Conservation (phyloP, 2,113 vertebrate genomes). For the Clarias gariepinus region DNA sequence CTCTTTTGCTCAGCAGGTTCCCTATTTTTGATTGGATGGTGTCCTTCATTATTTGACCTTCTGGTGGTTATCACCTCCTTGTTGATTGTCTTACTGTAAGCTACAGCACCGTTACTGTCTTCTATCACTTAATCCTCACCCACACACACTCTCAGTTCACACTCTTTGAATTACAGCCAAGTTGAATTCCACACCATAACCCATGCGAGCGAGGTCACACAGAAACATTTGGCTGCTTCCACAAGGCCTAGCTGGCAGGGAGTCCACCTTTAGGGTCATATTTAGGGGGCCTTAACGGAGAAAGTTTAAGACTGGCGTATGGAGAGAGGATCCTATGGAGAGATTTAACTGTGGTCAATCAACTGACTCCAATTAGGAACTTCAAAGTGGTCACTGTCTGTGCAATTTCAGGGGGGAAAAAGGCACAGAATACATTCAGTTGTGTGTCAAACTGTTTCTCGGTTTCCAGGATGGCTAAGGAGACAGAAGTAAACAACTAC, state of each 20-base stretch:
- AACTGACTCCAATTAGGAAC: constrained; percentile 53
- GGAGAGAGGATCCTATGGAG: constrained; percentile 28
- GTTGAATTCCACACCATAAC: constrained; percentile 64
- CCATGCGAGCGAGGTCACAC: constrained; percentile 49
- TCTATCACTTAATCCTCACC: constrained; percentile 12
- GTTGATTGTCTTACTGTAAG: neutral
- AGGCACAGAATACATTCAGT: constrained; percentile 19
- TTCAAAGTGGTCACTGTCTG: constrained; percentile 49
- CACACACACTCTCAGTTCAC: neutral
- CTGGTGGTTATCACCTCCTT: neutral
- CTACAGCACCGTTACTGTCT: neutral
- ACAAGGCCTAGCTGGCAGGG: constrained; percentile 46
- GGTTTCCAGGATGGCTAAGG: neutral
- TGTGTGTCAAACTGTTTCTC: neutral
- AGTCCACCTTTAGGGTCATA: constrained; percentile 50
- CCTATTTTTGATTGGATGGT: neutral
- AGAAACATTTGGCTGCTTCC: constrained; percentile 55
- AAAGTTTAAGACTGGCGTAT: constrained; percentile 1
- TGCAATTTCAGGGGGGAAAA: constrained; percentile 8
- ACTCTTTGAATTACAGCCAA: constrained; percentile 57
- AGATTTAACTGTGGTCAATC: constrained; percentile 40
- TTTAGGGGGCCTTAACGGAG: constrained; percentile 23
- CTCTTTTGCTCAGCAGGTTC: constrained; percentile 10
- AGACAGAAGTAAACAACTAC: neutral
- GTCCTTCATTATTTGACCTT: constrained; percentile 22